Evolutionary conservation across 1,140 invertebrate genomes (phyloP).

Genomic region (Camponotus vicinus): DNA sequence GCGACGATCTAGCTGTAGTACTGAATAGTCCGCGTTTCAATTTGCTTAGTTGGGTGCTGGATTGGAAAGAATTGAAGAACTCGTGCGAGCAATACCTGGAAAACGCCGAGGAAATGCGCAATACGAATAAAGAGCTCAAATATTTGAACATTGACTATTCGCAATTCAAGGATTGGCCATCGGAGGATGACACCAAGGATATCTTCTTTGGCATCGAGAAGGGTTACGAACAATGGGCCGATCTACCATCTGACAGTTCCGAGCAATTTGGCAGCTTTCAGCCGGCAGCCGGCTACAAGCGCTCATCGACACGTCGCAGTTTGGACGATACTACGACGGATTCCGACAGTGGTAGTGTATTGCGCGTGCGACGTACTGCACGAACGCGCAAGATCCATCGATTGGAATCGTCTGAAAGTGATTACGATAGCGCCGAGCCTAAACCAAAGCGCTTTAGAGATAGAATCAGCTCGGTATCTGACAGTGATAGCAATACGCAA

Average conservation of each 20-base stretch:
- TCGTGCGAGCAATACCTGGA: conserved; percentile 88
- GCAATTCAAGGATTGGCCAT: conserved; percentile 88
- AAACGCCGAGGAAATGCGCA: conserved; percentile 87
- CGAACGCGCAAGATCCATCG: conserved; percentile 81
- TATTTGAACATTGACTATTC: conserved; percentile 90
- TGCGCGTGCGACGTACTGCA: conserved; percentile 74
- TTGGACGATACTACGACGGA: conserved; percentile 82
- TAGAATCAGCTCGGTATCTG: conserved; percentile 81
- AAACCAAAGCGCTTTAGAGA: conserved; percentile 81
- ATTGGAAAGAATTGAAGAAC: conserved; percentile 87
- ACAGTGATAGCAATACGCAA: conserved; percentile 85
- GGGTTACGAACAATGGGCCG: conserved; percentile 86
- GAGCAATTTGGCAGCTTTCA: conserved; percentile 83
- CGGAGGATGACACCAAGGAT: conserved; percentile 84
- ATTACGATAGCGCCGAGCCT: conserved; percentile 82
- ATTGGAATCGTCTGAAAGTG: conserved; percentile 85
- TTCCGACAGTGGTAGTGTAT: conserved; percentile 81
- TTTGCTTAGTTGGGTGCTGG: conserved; percentile 88
- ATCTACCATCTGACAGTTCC: conserved; percentile 81
- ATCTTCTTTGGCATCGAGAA: conserved; percentile 87
- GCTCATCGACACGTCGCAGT: conserved; percentile 77
- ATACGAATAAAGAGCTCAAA: conserved; percentile 88
- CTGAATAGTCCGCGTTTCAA: conserved; percentile 88
- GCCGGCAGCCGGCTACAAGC: conserved; percentile 79
- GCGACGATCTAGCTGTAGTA: conserved; percentile 88